Conservation (phyloP, 2,888 invertebrate species). For the Drosophila colorata region DNA sequence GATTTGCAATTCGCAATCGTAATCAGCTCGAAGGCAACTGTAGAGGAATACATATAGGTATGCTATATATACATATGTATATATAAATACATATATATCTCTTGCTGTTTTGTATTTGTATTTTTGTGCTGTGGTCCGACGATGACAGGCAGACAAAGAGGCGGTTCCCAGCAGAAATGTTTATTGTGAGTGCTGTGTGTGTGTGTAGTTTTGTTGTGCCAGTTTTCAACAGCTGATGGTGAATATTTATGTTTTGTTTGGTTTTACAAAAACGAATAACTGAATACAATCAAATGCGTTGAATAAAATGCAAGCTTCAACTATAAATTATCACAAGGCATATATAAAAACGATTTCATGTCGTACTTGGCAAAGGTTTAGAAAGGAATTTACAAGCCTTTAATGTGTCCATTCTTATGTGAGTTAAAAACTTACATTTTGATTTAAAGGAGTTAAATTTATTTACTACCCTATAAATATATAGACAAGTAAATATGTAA, state of each 20-base stretch:
- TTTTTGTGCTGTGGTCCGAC: constrained; percentile 15
- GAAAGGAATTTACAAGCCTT: constrained; percentile 4
- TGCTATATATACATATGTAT: constrained; percentile 8
- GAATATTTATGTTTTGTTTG: constrained; percentile 67
- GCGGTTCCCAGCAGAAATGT: constrained; percentile 45
- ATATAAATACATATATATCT: background rate
- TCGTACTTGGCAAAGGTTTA: background rate
- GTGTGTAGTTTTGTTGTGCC: constrained; percentile 55
- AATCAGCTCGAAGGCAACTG: constrained; percentile 68
- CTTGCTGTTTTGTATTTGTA: constrained; percentile 12
- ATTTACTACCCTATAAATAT: too few species aligned
- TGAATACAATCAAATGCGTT: constrained; percentile 15
- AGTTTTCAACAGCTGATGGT: constrained; percentile 60
- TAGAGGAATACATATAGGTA: constrained; percentile 37
- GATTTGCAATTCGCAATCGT: constrained; percentile 82
- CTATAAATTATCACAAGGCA: constrained; percentile 9
- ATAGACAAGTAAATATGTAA: too few species aligned
- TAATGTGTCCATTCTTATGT: background rate
- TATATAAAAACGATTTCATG: background rate
- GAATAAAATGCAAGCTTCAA: constrained; percentile 1
- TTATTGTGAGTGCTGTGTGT: constrained; percentile 17
- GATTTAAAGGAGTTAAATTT: background rate
- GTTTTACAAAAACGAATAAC: constrained; percentile 19
- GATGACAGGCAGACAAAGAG: constrained; percentile 46
- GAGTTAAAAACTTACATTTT: background rate